Conservation (phyloP, 2,113 vertebrate species). For the Paracanthobrama guichenoti region DNA sequence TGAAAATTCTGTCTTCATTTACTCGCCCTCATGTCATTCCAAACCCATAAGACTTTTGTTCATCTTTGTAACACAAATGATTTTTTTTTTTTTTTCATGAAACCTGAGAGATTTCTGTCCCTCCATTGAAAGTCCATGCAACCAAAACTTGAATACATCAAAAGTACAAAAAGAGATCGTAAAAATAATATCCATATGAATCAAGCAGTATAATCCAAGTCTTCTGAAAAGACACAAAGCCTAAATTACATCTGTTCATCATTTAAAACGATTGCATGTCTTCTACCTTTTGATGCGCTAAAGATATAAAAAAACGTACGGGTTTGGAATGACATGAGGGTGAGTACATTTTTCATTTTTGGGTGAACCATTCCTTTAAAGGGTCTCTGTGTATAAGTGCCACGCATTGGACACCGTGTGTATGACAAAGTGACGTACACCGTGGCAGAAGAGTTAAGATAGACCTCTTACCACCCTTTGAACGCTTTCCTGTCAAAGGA, state of each 20-base stretch:
- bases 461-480: constrained; percentile 90
- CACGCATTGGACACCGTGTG: constrained; percentile 8
- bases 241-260: background rate
- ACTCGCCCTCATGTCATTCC: background rate
- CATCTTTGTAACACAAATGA: background rate
- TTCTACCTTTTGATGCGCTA: too few relatives aligned
- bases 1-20: background rate
- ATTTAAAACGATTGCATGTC: too few relatives aligned
- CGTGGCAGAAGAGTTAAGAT: constrained; percentile 14
- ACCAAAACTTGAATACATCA: background rate
- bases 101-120: too few relatives aligned
- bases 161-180: background rate
- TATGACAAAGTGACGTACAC: constrained; percentile 5
- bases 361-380: background rate
- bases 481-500: constrained; percentile 88
- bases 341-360: background rate
- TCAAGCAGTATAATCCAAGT: background rate
- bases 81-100: background rate
- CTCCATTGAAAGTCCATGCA: background rate
- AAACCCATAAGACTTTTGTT: background rate
- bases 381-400: constrained; percentile 3
- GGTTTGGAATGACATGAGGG: background rate
- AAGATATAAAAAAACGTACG: too few relatives aligned
- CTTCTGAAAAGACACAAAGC: background rate
- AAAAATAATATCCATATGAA: background rate